Evolutionary conservation across 2,113 vertebrate genomes (phyloP).

Genomic region (Tychaedon coryphoeus): DNA sequence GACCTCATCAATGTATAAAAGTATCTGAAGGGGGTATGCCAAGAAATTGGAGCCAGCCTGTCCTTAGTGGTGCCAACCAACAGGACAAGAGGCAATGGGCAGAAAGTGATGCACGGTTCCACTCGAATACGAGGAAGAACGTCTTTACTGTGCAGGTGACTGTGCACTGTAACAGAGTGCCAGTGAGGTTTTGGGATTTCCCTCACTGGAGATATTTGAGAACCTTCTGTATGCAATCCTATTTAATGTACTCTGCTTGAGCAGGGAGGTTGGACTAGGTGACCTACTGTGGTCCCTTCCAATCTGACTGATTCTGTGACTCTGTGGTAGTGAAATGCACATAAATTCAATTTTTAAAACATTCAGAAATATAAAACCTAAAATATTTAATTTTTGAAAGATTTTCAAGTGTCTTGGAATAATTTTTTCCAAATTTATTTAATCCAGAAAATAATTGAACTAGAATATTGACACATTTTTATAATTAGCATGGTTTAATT

Average conservation of each 20-base stretch:
- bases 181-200: neutral
- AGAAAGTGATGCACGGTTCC: neutral
- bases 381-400: neutral
- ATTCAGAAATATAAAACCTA: neutral
- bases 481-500: neutral
- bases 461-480: neutral
- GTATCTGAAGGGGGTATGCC: neutral
- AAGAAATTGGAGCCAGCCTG: neutral
- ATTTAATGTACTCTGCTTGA: neutral
- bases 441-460: neutral
- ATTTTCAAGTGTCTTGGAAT: neutral
- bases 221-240: neutral
- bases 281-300: neutral
- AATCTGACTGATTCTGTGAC: rapidly evolving
- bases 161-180: neutral
- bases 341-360: neutral
- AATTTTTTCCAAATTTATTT: neutral
- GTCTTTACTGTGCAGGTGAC: neutral
- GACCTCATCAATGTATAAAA: neutral
- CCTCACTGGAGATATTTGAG: neutral
- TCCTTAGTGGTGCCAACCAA: neutral
- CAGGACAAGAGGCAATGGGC: neutral
- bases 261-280: neutral
- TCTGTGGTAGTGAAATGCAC: neutral
- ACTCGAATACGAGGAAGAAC: neutral